Percentiles rank a stretch among this genome's conserved stretches.
Conservation (phyloP, 2,113 vertebrate species). For the Semnornis frantzii region DNA sequence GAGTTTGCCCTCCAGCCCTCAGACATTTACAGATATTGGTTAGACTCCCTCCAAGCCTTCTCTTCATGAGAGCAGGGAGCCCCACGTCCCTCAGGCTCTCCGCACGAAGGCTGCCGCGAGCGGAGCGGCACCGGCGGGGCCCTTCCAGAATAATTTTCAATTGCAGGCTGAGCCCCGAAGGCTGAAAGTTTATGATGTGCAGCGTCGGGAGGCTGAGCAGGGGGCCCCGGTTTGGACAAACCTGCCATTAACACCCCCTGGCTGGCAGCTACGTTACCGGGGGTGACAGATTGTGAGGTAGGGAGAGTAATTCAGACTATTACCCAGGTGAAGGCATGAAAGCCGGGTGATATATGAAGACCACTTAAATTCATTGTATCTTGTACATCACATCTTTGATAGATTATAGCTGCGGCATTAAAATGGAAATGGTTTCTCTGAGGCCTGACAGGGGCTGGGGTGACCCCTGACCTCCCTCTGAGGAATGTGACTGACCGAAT, state of each 20-base stretch:
- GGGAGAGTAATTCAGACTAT: conserved; percentile 90
- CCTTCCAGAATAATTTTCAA: too few relatives aligned
- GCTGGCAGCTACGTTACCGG: conserved; percentile 84
- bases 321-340: conserved; percentile 91
- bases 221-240: conserved; percentile 74
- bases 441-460: conserved; percentile 85
- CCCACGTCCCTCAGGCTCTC: too few relatives aligned
- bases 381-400: conserved; percentile 94
- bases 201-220: too few relatives aligned
- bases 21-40: too few relatives aligned
- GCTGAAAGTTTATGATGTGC: too few relatives aligned
- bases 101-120: too few relatives aligned
- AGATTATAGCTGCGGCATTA: conserved; percentile 98
- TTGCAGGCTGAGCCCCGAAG: too few relatives aligned
- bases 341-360: conserved; percentile 90
- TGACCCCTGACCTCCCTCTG: conserved; percentile 87
- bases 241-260: conserved; percentile 80
- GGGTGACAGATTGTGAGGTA: conserved; percentile 90
- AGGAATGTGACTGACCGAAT: conserved; percentile 89
- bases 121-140: too few relatives aligned
- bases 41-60: too few relatives aligned
- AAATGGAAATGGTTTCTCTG: conserved; percentile 97
- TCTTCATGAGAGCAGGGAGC: too few relatives aligned
- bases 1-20: too few relatives aligned
- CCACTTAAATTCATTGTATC: conserved; percentile 91